phyloP scores from a whole-genome alignment of 37 sponge, comb jelly and placozoan genomes.

The Haliclona indistincta region DNA sequence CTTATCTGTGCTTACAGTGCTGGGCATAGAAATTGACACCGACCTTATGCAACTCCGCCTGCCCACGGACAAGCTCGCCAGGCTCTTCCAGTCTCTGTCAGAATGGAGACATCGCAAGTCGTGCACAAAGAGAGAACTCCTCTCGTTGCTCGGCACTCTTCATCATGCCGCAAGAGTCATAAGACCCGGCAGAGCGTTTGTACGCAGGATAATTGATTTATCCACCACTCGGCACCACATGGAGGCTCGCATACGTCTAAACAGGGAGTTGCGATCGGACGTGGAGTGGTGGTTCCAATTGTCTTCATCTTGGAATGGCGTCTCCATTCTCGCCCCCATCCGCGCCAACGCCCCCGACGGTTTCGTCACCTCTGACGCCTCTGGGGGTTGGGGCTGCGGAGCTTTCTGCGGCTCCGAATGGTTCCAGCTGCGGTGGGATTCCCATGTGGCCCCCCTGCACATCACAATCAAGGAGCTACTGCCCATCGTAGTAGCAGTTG shows the following conservation, averaged over 20 bases:
- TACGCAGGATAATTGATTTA: too few relatives aligned
- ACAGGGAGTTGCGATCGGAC: neutral
- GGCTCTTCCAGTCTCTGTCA: neutral
- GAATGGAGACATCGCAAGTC: too few relatives aligned
- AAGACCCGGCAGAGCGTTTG: slow-evolving; percentile 6
- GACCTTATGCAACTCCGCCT: neutral
- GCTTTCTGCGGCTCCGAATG: neutral
- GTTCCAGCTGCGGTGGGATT: neutral
- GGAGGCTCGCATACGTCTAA: slow-evolving; percentile 25
- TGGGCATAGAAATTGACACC: slow-evolving; percentile 40
- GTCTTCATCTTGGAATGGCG: slow-evolving; percentile 1
- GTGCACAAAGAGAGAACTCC: neutral
- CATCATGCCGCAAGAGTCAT: slow-evolving; percentile 22
- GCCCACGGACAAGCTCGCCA: neutral
- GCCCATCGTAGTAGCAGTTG: slow-evolving; percentile 17
- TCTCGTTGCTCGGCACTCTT: neutral
- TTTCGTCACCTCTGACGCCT: slow-evolving; percentile 22
- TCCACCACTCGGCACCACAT: too few relatives aligned
- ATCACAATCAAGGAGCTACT: slow-evolving; percentile 44
- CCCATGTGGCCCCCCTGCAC: neutral
- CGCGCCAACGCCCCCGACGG: neutral
- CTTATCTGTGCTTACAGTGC: slow-evolving; percentile 14
- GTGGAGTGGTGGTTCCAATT: slow-evolving; percentile 7
- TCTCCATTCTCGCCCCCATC: slow-evolving; percentile 5
- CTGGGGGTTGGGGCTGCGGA: slow-evolving; percentile 45